These are phyloP conservation scores for Empidonax alnorum DNA, from an alignment of 2,113 vertebrate genomes.

Conservation along the genomic window DNA sequence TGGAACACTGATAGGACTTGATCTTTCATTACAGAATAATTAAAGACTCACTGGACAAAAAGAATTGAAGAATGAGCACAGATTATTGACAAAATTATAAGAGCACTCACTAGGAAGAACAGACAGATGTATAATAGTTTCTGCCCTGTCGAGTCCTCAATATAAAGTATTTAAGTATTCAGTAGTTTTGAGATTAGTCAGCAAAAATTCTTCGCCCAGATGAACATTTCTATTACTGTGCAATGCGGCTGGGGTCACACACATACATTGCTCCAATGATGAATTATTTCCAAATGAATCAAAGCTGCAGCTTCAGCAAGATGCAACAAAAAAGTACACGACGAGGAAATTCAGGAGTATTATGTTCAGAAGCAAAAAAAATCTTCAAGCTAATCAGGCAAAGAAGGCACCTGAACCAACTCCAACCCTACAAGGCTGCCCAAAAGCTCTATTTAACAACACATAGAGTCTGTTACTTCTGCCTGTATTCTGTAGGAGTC, in stretches of 20 bases:
- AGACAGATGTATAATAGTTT: slow-evolving; percentile 12
- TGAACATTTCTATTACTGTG: background rate
- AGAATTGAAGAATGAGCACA: background rate
- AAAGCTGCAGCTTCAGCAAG: slow-evolving; percentile 6
- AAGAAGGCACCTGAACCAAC: background rate
- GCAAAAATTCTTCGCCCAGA: background rate
- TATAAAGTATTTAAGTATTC: slow-evolving; percentile 26
- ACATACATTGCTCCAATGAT: background rate
- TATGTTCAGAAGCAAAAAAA: background rate
- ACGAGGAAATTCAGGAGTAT: background rate
- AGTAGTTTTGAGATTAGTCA: background rate
- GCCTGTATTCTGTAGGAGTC: background rate
- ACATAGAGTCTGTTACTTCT: background rate
- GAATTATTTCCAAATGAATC: slow-evolving; percentile 1
- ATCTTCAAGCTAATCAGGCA: background rate
- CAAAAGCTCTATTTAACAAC: background rate
- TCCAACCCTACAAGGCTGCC: background rate
- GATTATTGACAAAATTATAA: slow-evolving; percentile 7
- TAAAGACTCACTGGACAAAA: background rate
- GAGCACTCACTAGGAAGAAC: background rate
- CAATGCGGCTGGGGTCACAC: background rate
- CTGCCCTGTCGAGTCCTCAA: background rate
- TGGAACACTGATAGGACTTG: background rate
- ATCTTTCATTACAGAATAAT: background rate
- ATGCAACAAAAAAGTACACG: background rate